Base-by-base conservation (phyloP, 2,888 invertebrate species). In the Phania funesta region DNA sequence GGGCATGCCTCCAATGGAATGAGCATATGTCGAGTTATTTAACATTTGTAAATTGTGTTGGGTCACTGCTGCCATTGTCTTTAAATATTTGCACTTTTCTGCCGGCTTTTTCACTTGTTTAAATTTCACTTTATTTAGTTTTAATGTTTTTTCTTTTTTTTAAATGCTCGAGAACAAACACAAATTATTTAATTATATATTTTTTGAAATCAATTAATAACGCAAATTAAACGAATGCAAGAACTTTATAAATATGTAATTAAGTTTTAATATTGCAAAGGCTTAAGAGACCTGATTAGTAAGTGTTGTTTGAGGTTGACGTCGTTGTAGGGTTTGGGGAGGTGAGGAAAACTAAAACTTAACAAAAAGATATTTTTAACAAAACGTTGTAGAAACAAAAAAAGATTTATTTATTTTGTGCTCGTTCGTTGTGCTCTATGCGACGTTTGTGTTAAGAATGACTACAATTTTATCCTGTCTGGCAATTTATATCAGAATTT, bases 361-460 rank as follows among this genome's bases (percentile, higher is more conserved):
- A 84, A 80, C 78, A 79, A 84, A 84, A 78, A 82, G 74, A 82
- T 82, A 82, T 75, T 68, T 70, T 82, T 82, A 82, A 82, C 82
- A 80, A 83, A 80, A 80, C 76, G 83, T 78, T 84, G 68, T 75
- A 71, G 67, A 77, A 84, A 81, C 71, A 68, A 80, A 84, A 80
- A 80, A 82, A 84, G 76, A 77, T 76, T 80, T 56, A 71, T 52
- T 75, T 71, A 58, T 46, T 73, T 58, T 76, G 81, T 75, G 74
- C 82, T 75, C 68, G 74, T 82, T 82, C 82, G 82, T 82, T 82
- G 82, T 82, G 74, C 82, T 87, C 89, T 87, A 87, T 87, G 87
- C 88, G 88, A 89, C 89, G 88, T 88, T 88, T 89, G 86, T 89
- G 88, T 87, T 90, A 87, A 89, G 90, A 91, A 91, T 91, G 90